phyloP scores from a whole-genome alignment of 2,113 vertebrate species.

The Mandrillus leucophaeus region DNA sequence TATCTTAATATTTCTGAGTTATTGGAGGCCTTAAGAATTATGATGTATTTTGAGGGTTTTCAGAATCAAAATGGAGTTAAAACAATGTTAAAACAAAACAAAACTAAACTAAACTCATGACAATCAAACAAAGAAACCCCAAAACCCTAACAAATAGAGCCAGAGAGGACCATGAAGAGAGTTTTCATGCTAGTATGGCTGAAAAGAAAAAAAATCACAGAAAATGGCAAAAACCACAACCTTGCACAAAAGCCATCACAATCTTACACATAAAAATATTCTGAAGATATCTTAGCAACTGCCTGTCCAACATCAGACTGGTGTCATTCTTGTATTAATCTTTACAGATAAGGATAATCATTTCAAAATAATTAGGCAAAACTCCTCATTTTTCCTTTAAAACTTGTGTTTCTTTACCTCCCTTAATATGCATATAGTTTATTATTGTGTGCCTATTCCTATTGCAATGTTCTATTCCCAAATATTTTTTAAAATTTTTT shows the following conservation, averaged over 20 bases:
- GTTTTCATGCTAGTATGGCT: not conserved
- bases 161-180: not conserved
- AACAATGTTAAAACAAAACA: not conserved
- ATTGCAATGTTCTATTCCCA: not conserved
- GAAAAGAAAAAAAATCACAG: not conserved
- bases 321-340: not conserved
- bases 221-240: not conserved
- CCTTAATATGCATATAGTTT: not conserved
- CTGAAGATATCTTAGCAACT: not conserved
- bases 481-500: not conserved
- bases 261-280: not conserved
- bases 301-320: not conserved
- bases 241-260: not conserved
- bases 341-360: not conserved
- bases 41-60: not conserved
- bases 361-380: not conserved
- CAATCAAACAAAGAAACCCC: not conserved
- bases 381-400: not conserved
- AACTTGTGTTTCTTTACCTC: not conserved
- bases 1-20: not conserved
- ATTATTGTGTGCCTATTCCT: not conserved
- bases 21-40: not conserved
- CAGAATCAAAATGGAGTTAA: not conserved
- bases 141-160: not conserved
- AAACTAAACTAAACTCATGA: not conserved